Percentiles rank a stretch among this genome's conserved stretches.
phyloP scores from a whole-genome alignment of 2,888 invertebrate genomes.

The Sturmia bella region DNA sequence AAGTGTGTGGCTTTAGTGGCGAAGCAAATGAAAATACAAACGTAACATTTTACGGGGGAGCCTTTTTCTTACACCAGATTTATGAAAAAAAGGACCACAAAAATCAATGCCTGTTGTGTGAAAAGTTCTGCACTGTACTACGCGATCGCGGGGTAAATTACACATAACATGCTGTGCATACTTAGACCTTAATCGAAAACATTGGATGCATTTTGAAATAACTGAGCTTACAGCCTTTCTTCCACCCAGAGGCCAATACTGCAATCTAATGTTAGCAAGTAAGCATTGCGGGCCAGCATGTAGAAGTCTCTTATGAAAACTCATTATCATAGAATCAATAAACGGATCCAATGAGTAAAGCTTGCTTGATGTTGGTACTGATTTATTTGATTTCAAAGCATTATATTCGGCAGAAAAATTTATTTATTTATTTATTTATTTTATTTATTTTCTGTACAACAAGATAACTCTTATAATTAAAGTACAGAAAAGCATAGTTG shows the following conservation, averaged over 20 bases:
- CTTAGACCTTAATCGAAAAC: background rate
- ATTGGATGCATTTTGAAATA: conserved; percentile 37
- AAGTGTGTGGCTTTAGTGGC: conserved; percentile 19
- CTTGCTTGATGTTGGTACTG: conserved; percentile 13
- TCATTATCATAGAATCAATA: conserved; percentile 9
- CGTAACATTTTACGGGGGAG: conserved; percentile 32
- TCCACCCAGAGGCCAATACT: conserved; percentile 69
- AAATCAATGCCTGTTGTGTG: background rate
- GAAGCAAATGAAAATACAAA: conserved; percentile 31
- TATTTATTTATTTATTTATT: too few species aligned
- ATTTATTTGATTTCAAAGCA: conserved; percentile 1
- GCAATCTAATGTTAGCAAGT: conserved; percentile 61
- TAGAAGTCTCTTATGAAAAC: conserved; percentile 52
- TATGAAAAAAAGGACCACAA: conserved; percentile 17
- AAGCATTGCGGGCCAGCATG: conserved; percentile 62
- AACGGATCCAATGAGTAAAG: background rate
- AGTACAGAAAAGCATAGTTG: too few species aligned
- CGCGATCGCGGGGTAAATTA: background rate
- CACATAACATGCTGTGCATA: background rate
- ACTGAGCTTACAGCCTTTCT: conserved; percentile 53
- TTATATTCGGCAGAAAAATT: conserved; percentile 18
- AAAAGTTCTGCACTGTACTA: conserved; percentile 4
- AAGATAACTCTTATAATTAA: too few species aligned
- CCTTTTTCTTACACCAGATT: background rate
- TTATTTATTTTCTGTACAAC: too few species aligned